These are phyloP conservation scores for Meganola albula DNA, from an alignment of 2,888 invertebrate genomes.

Conservation along the genomic window DNA sequence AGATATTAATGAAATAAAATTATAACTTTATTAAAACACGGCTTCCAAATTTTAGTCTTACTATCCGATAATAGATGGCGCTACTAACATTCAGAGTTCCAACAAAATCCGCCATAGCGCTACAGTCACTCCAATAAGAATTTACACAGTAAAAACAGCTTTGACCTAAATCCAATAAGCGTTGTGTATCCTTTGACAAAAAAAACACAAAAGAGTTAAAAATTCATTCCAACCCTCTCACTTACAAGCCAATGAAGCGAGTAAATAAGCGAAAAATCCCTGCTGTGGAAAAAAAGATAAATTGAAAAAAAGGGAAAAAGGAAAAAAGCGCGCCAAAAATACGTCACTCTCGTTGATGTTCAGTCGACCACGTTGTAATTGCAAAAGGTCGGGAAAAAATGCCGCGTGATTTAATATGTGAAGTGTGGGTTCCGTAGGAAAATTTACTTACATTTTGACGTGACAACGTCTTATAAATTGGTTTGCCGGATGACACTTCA, in stretches of 20 bases:
- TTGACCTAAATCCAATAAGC: constrained; percentile 58
- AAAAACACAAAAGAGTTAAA: constrained; percentile 49
- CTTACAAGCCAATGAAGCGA: constrained; percentile 76
- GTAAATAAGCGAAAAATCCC: constrained; percentile 75
- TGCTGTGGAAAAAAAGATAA: constrained; percentile 67
- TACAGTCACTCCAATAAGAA: constrained; percentile 33
- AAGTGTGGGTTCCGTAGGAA: constrained; percentile 40
- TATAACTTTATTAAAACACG: too few species aligned
- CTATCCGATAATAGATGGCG: constrained; percentile 43
- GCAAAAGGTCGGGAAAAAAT: constrained; percentile 61
- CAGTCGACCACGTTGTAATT: constrained; percentile 60
- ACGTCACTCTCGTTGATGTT: constrained; percentile 58
- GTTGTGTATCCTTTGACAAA: constrained; percentile 32
- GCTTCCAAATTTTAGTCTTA: constrained; percentile 5
- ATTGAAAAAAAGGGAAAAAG: constrained; percentile 51
- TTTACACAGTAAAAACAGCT: constrained; percentile 21
- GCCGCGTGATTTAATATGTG: constrained; percentile 26
- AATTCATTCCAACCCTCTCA: constrained; percentile 54
- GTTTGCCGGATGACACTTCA: too few species aligned
- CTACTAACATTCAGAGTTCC: constrained; percentile 32
- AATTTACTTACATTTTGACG: too few species aligned
- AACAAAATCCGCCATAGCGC: constrained; percentile 20
- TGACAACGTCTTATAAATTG: too few species aligned
- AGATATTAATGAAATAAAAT: too few species aligned
- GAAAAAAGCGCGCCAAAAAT: constrained; percentile 47